Conservation (phyloP, 2,113 vertebrate genomes). For the Podiceps cristatus region DNA sequence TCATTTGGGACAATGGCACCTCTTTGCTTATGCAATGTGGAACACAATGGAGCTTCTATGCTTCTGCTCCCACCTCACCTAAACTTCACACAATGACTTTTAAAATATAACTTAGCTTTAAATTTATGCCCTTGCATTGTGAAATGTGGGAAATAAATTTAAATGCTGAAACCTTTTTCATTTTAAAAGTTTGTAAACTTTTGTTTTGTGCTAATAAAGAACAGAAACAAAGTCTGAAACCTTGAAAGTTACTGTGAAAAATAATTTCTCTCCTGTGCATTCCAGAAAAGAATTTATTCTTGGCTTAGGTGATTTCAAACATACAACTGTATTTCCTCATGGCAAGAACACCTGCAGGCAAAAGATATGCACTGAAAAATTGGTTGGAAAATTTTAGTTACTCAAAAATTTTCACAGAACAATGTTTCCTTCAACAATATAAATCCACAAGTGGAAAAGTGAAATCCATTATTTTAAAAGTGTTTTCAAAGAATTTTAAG, state of each 20-base stretch:
- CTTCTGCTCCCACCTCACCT: background rate
- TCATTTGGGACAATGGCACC: background rate
- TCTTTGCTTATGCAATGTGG: background rate
- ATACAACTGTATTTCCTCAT: background rate
- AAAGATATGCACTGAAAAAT: background rate
- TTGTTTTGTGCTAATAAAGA: background rate
- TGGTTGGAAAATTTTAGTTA: background rate
- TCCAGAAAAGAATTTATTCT: background rate
- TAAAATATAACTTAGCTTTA: background rate
- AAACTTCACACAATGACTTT: background rate
- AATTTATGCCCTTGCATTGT: background rate
- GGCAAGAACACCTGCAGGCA: background rate
- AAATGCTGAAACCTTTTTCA: background rate
- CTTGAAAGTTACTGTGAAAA: background rate
- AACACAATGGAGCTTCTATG: background rate
- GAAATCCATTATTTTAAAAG: background rate
- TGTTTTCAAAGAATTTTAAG: background rate
- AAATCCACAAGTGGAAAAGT: background rate
- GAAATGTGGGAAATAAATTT: background rate
- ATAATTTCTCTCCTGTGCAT: background rate
- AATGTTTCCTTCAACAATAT: background rate
- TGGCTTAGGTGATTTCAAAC: background rate
- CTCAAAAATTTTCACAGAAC: background rate
- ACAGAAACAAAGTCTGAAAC: background rate
- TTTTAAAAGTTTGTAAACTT: background rate